Evolutionary conservation across 2,888 invertebrate species (phyloP), one percentile per base, ranked within the genome.

Genomic region (Xylocampa areola): DNA sequence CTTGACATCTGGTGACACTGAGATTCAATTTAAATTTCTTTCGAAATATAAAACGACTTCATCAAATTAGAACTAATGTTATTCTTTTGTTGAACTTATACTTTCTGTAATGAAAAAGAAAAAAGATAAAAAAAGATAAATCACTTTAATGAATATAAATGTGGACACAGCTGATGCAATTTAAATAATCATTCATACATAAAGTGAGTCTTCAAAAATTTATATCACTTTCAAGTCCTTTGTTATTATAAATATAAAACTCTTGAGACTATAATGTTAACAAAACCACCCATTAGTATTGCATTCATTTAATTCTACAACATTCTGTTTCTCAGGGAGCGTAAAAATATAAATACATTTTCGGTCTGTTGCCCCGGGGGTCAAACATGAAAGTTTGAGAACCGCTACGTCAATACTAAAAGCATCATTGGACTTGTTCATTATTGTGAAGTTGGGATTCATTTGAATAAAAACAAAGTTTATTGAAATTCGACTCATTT

Each of bases 401-500:
- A 53, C 16, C 68, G 2, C 57, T 58, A 59, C 27, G 17, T 41
- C 30, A 37, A 53, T 53, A 59, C 51, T 60, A 58, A 60, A 76
- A 68, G 59, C 69, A 54, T 51, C 39, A 61, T 59, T 54, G 54
- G 32, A 39, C 25, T 75, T 35, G 29, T 43, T 60, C 45, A 59
- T 73, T 76, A 60, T 65, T 63, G 27, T 44, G 30, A 47, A 62
- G 29, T 35, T 25, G 13, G 33, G 14, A 55, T 53, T 55, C 47
- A 74, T 71, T 71, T 67, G 41, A 68, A 66, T 62, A 17, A 40
- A 68, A 65, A 59, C 50, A 44, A 61, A 68, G 52, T 50, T 67
- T 63, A 19, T 27, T 5, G 14, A 53, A 58, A 53, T 37, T 74
- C 59, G 10, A 32, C 16, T 10, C 10, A 29, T 54, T 55, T 11